phyloP scores from a whole-genome alignment of 2,888 invertebrate species.

The Molanna angustata region DNA sequence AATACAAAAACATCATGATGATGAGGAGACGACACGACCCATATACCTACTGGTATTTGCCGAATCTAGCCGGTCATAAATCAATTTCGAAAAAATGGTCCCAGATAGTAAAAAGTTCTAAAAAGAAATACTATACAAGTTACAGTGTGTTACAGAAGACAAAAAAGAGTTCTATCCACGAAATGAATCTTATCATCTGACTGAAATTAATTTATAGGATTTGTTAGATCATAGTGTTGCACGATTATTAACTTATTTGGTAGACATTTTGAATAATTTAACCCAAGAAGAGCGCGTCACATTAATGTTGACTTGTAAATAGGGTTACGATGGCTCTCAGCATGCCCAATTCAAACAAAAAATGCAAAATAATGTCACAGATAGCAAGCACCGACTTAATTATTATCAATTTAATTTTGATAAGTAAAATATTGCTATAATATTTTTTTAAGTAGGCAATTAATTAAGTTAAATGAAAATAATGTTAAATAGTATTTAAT shows the following conservation, averaged over 20 bases:
- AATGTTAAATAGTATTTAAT: too few species aligned
- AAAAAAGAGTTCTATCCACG: slow-evolving; percentile 7
- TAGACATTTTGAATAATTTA: slow-evolving; percentile 1
- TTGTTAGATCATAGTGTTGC: neutral
- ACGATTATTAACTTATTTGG: neutral
- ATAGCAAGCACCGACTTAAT: too few species aligned
- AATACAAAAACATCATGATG: too few species aligned
- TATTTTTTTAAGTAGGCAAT: too few species aligned
- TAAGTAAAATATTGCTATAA: too few species aligned
- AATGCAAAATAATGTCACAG: slow-evolving; percentile 21
- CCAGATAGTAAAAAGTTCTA: slow-evolving; percentile 1
- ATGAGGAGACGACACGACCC: too few species aligned
- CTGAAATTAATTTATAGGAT: neutral
- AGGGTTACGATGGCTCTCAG: slow-evolving; percentile 11
- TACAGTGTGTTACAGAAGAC: slow-evolving; percentile 1
- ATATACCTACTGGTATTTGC: too few species aligned
- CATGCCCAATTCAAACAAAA: slow-evolving; percentile 26
- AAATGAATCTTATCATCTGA: neutral
- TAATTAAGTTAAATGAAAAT: too few species aligned
- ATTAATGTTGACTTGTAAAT: slow-evolving; percentile 6
- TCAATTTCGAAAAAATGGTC: too few species aligned
- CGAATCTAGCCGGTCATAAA: too few species aligned
- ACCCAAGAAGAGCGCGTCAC: neutral
- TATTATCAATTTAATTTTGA: too few species aligned
- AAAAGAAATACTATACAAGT: neutral